These are phyloP conservation scores for Hippocampus barbouri DNA, from an alignment of 2,113 vertebrate species.

Conservation along the genomic window DNA sequence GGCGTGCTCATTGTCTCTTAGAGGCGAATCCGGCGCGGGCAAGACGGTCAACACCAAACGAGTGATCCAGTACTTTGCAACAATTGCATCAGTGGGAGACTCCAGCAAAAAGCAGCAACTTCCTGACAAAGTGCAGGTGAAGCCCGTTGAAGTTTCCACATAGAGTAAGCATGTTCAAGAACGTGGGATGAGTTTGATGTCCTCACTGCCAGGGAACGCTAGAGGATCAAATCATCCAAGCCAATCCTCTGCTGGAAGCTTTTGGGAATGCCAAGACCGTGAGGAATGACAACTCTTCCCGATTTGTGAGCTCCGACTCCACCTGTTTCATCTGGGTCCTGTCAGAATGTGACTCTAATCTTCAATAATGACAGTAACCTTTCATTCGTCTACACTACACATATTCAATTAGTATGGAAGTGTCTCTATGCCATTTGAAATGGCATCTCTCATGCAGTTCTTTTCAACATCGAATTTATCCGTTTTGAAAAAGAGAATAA, in stretches of 20 bases:
- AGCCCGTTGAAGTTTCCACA: not conserved
- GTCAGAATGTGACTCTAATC: not conserved
- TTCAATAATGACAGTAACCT: not conserved
- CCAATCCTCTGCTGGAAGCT: conserved; percentile 65
- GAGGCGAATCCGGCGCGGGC: conserved; percentile 86
- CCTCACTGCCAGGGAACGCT: conserved; percentile 52
- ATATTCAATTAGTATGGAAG: not conserved
- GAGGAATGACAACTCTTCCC: conserved; percentile 69
- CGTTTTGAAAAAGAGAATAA: too few species aligned
- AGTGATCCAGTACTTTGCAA: conserved; percentile 72
- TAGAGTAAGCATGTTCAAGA: not conserved
- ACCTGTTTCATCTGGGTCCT: not conserved
- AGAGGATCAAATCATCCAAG: conserved; percentile 68
- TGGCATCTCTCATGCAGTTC: not conserved
- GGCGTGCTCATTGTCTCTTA: conserved; percentile 31
- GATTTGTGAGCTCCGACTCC: conserved; percentile 52
- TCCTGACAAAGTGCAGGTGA: conserved; percentile 40
- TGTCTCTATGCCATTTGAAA: not conserved
- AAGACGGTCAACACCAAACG: conserved; percentile 91
- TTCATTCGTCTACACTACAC: not conserved
- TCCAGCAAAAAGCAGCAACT: conserved; percentile 20
- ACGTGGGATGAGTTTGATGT: not conserved
- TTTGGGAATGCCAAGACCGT: conserved; percentile 59
- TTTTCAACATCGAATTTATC: not conserved
- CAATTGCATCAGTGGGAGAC: conserved; percentile 53